A percentile compares a stretch with the other conserved stretches of the same genome.
These are phyloP conservation scores for Sorex maritimensis DNA, from an alignment of 2,797 vertebrate species.

Conservation along the genomic window DNA sequence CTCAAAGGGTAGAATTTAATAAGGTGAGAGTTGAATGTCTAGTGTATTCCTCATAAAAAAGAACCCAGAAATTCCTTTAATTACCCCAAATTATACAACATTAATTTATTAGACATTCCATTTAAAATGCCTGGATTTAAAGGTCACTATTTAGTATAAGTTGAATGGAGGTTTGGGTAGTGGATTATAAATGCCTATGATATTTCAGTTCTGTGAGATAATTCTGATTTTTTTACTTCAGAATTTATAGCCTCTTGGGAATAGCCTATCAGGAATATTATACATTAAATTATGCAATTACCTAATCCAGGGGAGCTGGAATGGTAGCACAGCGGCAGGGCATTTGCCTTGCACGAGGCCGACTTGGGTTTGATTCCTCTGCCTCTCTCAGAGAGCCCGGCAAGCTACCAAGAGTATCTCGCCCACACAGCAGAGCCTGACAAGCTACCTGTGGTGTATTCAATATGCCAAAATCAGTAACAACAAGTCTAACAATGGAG, in stretches of 20 bases:
- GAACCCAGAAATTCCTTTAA: neutral
- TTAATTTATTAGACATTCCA: neutral
- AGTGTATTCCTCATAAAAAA: slow-evolving; percentile 41
- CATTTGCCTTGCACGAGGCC: too few relatives aligned
- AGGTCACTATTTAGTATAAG: neutral
- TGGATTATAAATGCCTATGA: neutral
- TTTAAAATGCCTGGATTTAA: slow-evolving; percentile 27
- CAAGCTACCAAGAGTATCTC: too few relatives aligned
- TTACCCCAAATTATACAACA: neutral
- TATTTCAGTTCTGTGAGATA: slow-evolving; percentile 3
- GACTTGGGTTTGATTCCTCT: too few relatives aligned
- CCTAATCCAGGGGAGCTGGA: neutral
- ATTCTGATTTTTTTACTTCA: slow-evolving; percentile 6
- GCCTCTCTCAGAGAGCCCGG: too few relatives aligned
- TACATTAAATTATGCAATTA: neutral
- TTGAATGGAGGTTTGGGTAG: neutral
- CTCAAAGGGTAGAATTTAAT: slow-evolving; percentile 44
- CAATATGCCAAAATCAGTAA: too few relatives aligned
- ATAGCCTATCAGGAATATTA: neutral
- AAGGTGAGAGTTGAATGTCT: neutral
- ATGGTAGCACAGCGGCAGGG: too few relatives aligned
- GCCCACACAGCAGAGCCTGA: too few relatives aligned
- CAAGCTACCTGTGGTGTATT: too few relatives aligned
- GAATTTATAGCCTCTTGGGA: neutral
- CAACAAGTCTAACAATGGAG: too few relatives aligned